Percentiles rank a stretch among this genome's conserved stretches.
phyloP scores from a whole-genome alignment of 2,797 vertebrate genomes.

The Girardinus metallicus region DNA sequence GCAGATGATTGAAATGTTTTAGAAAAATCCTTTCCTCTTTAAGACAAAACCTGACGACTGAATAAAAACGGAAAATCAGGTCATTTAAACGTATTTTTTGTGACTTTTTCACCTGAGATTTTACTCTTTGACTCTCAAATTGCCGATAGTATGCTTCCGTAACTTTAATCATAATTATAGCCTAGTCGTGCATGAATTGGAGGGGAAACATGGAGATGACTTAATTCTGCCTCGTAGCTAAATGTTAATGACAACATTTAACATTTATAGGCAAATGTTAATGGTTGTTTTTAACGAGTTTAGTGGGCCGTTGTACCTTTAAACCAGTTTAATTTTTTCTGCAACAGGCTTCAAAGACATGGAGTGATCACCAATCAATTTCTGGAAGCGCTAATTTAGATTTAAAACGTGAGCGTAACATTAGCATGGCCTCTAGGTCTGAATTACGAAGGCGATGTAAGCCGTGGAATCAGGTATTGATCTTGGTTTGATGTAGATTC shows the following conservation, averaged over 20 bases:
- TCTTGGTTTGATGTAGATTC: constrained; percentile 40
- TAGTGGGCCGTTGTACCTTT: constrained; percentile 59
- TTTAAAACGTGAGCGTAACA: constrained; percentile 35
- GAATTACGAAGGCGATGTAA: constrained; percentile 19
- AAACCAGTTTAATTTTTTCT: constrained; percentile 51
- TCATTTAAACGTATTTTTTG: background rate
- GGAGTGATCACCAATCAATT: constrained; percentile 47
- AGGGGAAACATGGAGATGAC: constrained; percentile 54
- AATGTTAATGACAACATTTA: constrained; percentile 72
- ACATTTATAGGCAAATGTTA: constrained; percentile 75
- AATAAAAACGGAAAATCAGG: background rate
- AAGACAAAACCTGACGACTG: background rate
- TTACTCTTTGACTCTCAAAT: background rate
- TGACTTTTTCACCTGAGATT: background rate
- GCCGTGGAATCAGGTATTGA: constrained; percentile 40
- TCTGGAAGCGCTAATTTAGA: constrained; percentile 46
- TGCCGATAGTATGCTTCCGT: background rate
- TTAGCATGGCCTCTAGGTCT: constrained; percentile 27
- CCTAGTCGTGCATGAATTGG: constrained; percentile 13
- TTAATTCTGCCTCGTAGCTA: constrained; percentile 44
- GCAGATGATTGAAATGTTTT: background rate
- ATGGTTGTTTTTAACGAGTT: constrained; percentile 65
- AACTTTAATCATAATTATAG: constrained; percentile 33
- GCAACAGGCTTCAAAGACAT: constrained; percentile 47
- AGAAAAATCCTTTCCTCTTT: background rate